Base-by-base conservation (phyloP, 2,888 invertebrate genomes). In the Aelia acuminata region DNA sequence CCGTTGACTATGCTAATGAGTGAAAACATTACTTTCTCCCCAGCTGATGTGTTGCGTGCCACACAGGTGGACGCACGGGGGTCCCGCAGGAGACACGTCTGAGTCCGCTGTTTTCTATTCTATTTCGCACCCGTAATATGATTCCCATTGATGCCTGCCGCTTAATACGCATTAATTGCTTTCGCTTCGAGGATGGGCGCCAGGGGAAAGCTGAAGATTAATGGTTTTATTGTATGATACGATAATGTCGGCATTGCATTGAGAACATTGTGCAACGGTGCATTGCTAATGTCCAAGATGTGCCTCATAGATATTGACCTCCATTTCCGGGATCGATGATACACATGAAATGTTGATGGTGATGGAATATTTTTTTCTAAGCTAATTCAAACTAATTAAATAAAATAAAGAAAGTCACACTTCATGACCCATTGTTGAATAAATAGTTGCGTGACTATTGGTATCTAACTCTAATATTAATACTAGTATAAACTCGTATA, bases 1-100 rank as follows among this genome's bases (percentile, higher is more conserved):
- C 35, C 31, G 63, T 70, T 31, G 31, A 35, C 31, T 35, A 70
- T 70, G 63, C 63, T 70, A 70, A 70, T 70, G 63, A 70, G 63
- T 70, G 63, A 70, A 70, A 70, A 70, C 63, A 70, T 7, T 18
- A 70, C 63, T 70, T 70, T 70, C 63, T 70, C 63, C 7, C 3
- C 26, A 53, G 53, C 35, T 35, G 7, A 35, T 35, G 63, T 8
- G 5, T 26, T 31, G 63, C 63, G 26, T 31, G 31, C 63, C 31
- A 15, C 1, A 22, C 1, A 22, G 15, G 31, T 35, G 31, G 31
- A 70, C 31, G 63, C 63, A 70, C 10, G 10, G 35, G 5, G n/a
- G 13, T 0, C 63, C 15, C 3, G 26, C n/a, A 53, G 63, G 10
- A 8, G 1, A 1, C n/a, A 13, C 63, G 15, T 15, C 63, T 63